These are phyloP conservation scores for Drosophila varians DNA, from an alignment of 1,140 invertebrate genomes.

Conservation along the genomic window DNA sequence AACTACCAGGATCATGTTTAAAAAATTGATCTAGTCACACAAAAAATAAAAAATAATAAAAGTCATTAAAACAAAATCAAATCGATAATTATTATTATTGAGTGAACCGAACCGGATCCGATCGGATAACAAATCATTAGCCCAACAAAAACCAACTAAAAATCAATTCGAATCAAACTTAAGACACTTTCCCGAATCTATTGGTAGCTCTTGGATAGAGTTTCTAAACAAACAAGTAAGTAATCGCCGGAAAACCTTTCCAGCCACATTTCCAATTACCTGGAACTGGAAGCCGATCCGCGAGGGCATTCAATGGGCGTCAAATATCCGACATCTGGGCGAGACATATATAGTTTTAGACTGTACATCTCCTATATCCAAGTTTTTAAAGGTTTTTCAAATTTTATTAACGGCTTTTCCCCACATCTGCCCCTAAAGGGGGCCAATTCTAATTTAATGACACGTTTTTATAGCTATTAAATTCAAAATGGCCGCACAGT, in stretches of 20 bases:
- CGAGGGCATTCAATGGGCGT: neutral
- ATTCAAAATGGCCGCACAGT: no score
- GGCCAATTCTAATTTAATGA: no score
- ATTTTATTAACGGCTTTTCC: no score
- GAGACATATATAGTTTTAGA: no score
- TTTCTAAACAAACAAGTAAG: no score
- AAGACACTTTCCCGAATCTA: no score
- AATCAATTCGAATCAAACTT: neutral
- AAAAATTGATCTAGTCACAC: slow-evolving; percentile 69
- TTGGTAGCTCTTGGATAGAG: no score
- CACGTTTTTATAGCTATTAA: no score
- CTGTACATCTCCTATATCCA: no score
- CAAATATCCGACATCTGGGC: neutral
- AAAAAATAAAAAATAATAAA: slow-evolving; percentile 59
- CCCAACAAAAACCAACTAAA: neutral
- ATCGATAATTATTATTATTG: slow-evolving; percentile 10
- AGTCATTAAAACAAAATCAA: slow-evolving; percentile 56
- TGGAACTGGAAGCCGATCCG: neutral
- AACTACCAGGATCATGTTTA: slow-evolving; percentile 53
- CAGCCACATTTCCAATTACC: neutral
- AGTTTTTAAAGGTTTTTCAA: no score
- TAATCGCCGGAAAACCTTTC: neutral
- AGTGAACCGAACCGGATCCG: neutral
- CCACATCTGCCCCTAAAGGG: no score
- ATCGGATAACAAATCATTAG: neutral